phyloP scores from a whole-genome alignment of 2,888 invertebrate genomes.

The Lepas anatifera region DNA sequence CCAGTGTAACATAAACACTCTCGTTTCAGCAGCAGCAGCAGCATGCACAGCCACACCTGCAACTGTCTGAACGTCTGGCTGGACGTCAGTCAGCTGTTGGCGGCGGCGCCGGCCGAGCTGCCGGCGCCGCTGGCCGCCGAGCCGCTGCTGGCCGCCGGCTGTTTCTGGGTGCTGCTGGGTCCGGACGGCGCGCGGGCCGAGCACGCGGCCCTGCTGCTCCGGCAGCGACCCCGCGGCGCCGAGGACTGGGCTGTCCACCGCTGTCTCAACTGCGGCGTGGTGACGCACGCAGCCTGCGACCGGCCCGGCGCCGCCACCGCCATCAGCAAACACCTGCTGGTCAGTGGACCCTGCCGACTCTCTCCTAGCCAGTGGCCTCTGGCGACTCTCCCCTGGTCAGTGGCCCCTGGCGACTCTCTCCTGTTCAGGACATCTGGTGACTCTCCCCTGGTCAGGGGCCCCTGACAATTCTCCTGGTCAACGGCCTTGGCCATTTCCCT shows the following conservation, averaged over 20 bases:
- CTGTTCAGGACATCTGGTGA: too few species aligned
- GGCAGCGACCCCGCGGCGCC: background rate
- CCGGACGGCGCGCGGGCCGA: background rate
- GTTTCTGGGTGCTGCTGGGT: background rate
- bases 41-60: background rate
- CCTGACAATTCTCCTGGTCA: too few species aligned
- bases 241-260: constrained; percentile 45
- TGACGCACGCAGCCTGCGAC: constrained; percentile 43
- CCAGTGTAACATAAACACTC: too few species aligned
- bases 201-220: background rate
- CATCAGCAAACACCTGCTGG: constrained; percentile 38
- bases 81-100: background rate
- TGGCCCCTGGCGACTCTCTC: too few species aligned
- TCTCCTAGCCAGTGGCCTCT: too few species aligned
- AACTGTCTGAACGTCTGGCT: background rate
- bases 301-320: constrained; percentile 34
- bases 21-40: too few species aligned
- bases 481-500: too few species aligned
- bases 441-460: too few species aligned
- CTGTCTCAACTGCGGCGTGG: constrained; percentile 50
- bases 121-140: background rate
- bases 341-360: too few species aligned
- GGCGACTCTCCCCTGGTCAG: too few species aligned
- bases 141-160: constrained; percentile 9
- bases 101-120: background rate